A percentile compares a stretch with the other conserved stretches of the same genome.
phyloP scores from a whole-genome alignment of 2,888 invertebrate genomes.

The Anorthoa munda region DNA sequence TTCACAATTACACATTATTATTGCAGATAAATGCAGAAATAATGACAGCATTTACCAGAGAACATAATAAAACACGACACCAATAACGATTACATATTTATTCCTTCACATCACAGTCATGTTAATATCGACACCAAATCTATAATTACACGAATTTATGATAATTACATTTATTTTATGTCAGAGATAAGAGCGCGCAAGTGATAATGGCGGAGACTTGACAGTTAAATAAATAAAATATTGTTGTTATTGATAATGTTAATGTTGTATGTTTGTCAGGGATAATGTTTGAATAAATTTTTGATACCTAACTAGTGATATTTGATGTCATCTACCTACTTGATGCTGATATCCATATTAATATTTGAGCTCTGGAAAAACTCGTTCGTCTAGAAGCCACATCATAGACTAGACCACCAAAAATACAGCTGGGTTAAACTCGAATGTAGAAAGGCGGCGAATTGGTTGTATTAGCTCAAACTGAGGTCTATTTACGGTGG shows the following conservation, averaged over 20 bases:
- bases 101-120: slow-evolving; percentile 13
- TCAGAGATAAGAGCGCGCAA: slow-evolving; percentile 55
- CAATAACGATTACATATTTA: slow-evolving; percentile 17
- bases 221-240: slow-evolving; percentile 33
- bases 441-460: not conserved
- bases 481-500: too few relatives aligned
- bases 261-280: slow-evolving; percentile 1
- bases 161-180: slow-evolving; percentile 62
- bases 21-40: not conserved
- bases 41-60: not conserved
- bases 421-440: not conserved
- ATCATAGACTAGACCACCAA: too few relatives aligned
- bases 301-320: slow-evolving; percentile 4
- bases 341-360: too few relatives aligned
- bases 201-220: slow-evolving; percentile 34
- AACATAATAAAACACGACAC: slow-evolving; percentile 10
- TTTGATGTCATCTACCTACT: too few relatives aligned
- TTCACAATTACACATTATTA: too few relatives aligned
- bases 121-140: slow-evolving; percentile 40
- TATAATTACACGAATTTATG: slow-evolving; percentile 56
- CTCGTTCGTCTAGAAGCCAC: too few relatives aligned
- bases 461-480: too few relatives aligned
- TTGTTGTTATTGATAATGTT: slow-evolving; percentile 21
- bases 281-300: slow-evolving; percentile 16
- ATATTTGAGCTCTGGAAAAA: too few relatives aligned